phyloP scores from a whole-genome alignment of 2,113 vertebrate genomes.

The Forbesichthys agassizii region DNA sequence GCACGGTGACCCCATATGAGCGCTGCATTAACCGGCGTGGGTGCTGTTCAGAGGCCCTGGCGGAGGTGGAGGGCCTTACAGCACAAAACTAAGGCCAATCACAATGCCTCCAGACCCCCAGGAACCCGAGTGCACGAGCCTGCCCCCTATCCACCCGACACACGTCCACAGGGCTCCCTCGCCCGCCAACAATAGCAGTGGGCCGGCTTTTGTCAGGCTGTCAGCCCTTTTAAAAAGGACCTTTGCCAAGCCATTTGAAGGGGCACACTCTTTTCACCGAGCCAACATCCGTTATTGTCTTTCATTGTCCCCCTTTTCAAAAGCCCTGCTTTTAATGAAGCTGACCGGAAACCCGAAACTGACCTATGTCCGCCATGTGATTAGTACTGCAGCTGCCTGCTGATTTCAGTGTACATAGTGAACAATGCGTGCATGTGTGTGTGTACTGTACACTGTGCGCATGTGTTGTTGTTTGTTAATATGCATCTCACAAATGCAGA shows the following conservation, averaged over 20 bases:
- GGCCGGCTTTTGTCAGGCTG: constrained; percentile 51
- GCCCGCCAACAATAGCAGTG: constrained; percentile 51
- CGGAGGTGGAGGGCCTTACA: not conserved
- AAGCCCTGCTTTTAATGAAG: constrained; percentile 53
- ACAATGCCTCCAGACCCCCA: constrained; percentile 47
- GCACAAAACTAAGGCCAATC: constrained; percentile 34
- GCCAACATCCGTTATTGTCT: constrained; percentile 41
- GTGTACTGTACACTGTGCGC: not conserved
- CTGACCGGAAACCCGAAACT: constrained; percentile 56
- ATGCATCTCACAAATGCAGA: not conserved
- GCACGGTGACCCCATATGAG: too few species aligned
- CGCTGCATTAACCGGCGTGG: not conserved
- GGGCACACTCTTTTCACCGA: constrained; percentile 46
- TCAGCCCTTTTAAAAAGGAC: constrained; percentile 55
- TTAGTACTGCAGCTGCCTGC: constrained; percentile 9
- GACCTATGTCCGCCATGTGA: constrained; percentile 40
- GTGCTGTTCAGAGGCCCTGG: constrained; percentile 12
- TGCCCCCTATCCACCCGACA: constrained; percentile 39
- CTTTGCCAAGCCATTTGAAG: constrained; percentile 51
- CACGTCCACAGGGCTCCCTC: constrained; percentile 38
- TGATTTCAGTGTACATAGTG: constrained; percentile 19
- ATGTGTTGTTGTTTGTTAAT: not conserved
- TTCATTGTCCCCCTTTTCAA: constrained; percentile 47
- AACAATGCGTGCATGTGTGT: not conserved
- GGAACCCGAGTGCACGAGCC: constrained; percentile 28